phyloP scores from a whole-genome alignment of 2,113 vertebrate species.

The Geococcyx californianus region DNA sequence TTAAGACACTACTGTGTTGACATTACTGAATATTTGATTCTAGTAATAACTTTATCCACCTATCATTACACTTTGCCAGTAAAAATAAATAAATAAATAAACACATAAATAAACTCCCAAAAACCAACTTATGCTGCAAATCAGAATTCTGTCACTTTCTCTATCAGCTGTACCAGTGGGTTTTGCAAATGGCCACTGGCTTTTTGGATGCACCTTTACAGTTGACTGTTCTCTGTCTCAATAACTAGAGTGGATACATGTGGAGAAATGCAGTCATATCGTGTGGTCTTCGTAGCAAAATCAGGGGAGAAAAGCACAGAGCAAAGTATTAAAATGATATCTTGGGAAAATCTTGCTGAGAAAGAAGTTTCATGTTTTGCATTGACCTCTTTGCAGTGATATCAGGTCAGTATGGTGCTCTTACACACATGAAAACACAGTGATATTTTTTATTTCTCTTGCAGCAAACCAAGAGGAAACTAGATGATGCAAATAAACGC shows the following conservation, averaged over 20 bases:
- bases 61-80: not conserved
- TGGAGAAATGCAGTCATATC: not conserved
- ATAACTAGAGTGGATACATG: fast-evolving
- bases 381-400: not conserved
- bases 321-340: not conserved
- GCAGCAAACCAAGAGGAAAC: constrained; percentile 97
- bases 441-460: not conserved
- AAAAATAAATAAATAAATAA: too few relatives aligned
- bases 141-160: not conserved
- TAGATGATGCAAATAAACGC: constrained; percentile 96
- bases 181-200: not conserved
- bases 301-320: not conserved
- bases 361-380: not conserved
- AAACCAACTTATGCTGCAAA: too few relatives aligned
- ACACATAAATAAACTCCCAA: too few relatives aligned
- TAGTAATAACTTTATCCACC: not conserved
- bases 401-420: not conserved
- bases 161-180: not conserved
- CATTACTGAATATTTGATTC: not conserved
- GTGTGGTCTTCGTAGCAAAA: not conserved
- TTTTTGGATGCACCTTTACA: not conserved
- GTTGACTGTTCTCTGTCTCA: not conserved
- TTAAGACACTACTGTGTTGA: not conserved
- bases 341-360: not conserved
- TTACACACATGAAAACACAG: not conserved